These are phyloP conservation scores for Operophtera brumata DNA, from an alignment of 2,888 invertebrate genomes.

Conservation along the genomic window DNA sequence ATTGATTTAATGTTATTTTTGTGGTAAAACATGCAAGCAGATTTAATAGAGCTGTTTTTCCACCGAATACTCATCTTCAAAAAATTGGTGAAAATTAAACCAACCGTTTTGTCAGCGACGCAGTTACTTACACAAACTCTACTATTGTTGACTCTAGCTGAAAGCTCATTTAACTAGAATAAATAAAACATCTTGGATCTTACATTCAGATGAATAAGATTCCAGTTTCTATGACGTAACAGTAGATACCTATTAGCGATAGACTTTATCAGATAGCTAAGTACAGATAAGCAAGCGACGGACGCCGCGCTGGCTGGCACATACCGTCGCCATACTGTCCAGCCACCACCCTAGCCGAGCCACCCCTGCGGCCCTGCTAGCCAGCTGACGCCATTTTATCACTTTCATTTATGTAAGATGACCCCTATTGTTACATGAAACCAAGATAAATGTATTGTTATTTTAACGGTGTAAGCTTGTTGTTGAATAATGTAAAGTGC, in stretches of 20 bases:
- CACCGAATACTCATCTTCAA: too few relatives aligned
- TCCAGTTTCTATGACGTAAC: background rate
- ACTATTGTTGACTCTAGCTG: background rate
- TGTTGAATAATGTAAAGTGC: conserved; percentile 16
- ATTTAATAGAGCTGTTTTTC: too few relatives aligned
- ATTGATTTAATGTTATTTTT: background rate
- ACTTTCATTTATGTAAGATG: conserved; percentile 26
- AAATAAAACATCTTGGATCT: background rate
- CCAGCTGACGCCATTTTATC: conserved; percentile 38
- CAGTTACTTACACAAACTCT: background rate
- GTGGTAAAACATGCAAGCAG: too few relatives aligned
- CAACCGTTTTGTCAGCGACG: too few relatives aligned
- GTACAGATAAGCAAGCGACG: conserved; percentile 5
- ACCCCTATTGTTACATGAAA: conserved; percentile 24
- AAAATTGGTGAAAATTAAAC: too few relatives aligned
- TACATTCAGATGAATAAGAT: background rate
- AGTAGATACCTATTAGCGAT: background rate
- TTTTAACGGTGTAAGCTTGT: conserved; percentile 12
- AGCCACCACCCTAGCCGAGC: too few relatives aligned
- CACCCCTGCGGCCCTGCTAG: conserved; percentile 21
- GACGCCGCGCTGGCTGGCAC: conserved; percentile 45
- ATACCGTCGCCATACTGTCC: conserved; percentile 34
- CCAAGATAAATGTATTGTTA: conserved; percentile 16
- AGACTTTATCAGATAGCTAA: conserved; percentile 1
- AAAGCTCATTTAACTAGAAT: background rate